These are phyloP conservation scores for Netta rufina DNA, from an alignment of 2,797 vertebrate species.

Conservation along the genomic window DNA sequence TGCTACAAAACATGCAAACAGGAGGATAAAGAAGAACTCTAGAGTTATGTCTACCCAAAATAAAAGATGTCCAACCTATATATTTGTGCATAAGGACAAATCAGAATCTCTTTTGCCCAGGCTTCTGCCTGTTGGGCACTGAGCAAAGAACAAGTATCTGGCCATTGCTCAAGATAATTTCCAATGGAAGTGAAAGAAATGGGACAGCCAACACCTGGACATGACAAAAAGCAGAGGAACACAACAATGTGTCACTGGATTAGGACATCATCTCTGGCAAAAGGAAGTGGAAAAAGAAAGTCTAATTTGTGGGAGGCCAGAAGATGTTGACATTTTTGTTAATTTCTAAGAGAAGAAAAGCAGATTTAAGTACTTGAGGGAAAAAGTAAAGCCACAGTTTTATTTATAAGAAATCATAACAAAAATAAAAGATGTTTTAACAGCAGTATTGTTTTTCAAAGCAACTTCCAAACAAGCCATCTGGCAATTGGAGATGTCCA, in stretches of 20 bases:
- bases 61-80: neutral
- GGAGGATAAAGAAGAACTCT: neutral
- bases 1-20: neutral
- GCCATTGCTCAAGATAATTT: neutral
- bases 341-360: neutral
- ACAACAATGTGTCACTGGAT: accelerated
- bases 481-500: neutral
- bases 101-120: neutral
- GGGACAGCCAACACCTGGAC: neutral
- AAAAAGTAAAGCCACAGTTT: neutral
- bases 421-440: neutral
- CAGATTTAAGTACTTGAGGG: neutral
- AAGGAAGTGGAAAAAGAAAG: neutral
- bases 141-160: neutral
- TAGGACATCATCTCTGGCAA: neutral
- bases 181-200: neutral
- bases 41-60: neutral
- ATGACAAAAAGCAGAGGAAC: neutral
- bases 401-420: neutral
- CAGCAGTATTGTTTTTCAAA: neutral
- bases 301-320: neutral
- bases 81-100: neutral
- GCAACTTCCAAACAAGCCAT: neutral
- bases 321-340: neutral
- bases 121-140: neutral